Conservation (phyloP, 2,113 vertebrate genomes). For the Machaerirhynchus nigripectus region DNA sequence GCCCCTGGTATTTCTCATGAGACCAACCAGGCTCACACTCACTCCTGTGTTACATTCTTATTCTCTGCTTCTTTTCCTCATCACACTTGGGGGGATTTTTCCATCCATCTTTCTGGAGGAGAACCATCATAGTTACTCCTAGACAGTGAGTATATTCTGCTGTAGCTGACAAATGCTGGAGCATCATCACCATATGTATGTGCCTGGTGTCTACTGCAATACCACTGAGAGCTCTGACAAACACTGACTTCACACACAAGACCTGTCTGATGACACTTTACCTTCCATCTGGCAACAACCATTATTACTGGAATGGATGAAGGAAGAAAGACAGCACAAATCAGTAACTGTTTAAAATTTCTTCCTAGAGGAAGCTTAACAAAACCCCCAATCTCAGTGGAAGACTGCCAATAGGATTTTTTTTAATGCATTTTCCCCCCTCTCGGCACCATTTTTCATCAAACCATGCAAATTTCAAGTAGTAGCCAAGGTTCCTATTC, state of each 20-base stretch:
- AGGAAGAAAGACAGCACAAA: background rate
- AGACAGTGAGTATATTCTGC: background rate
- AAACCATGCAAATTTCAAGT: background rate
- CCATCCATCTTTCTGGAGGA: background rate
- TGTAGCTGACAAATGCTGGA: background rate
- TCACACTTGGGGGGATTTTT: background rate
- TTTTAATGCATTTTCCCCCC: background rate
- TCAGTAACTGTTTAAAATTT: background rate
- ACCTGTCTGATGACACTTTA: background rate
- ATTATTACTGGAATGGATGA: background rate
- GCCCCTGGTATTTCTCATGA: background rate
- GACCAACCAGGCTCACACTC: background rate
- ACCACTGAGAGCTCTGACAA: background rate
- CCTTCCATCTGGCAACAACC: slow-evolving; percentile 1
- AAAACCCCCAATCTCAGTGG: background rate
- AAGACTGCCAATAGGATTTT: background rate
- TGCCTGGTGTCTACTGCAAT: background rate
- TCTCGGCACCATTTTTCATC: background rate
- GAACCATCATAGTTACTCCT: background rate
- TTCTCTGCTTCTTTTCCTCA: background rate
- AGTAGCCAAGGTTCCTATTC: background rate
- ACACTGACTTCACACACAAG: background rate
- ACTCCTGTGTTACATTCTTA: background rate
- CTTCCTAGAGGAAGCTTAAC: background rate
- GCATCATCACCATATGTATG: background rate